Evolutionary conservation across 2,888 invertebrate genomes (phyloP).

Genomic region (Microctonus brassicae): DNA sequence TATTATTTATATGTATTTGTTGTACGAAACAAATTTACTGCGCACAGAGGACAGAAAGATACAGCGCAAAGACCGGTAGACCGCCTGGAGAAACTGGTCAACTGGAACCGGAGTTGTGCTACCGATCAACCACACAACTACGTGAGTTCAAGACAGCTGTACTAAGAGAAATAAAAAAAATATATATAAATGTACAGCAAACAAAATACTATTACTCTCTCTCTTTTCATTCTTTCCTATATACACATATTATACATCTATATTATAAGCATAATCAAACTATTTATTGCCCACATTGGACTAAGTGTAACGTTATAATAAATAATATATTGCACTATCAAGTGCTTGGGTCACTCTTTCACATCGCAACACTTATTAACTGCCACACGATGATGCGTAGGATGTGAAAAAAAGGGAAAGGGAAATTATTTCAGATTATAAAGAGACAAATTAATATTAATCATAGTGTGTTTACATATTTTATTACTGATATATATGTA

Average conservation of each 20-base stretch:
- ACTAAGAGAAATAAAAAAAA: constrained; percentile 39
- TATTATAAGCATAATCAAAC: constrained; percentile 40
- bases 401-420: constrained; percentile 58
- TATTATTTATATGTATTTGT: constrained; percentile 1
- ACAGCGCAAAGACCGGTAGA: constrained; percentile 34
- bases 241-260: too few species aligned
- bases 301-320: constrained; percentile 55
- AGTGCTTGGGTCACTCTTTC: constrained; percentile 48
- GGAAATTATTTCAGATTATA: constrained; percentile 42
- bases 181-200: not conserved
- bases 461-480: not conserved
- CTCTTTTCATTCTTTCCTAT: not conserved
- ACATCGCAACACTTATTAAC: constrained; percentile 21
- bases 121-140: constrained; percentile 45
- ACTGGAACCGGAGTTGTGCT: constrained; percentile 38
- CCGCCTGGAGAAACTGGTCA: constrained; percentile 55
- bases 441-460: constrained; percentile 12
- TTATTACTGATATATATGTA: not conserved
- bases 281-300: constrained; percentile 45
- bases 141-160: constrained; percentile 59
- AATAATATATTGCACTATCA: constrained; percentile 60
- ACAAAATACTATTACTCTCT: constrained; percentile 6
- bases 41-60: constrained; percentile 2
- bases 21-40: constrained; percentile 15
- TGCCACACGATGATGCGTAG: constrained; percentile 54